A percentile compares a stretch with the other conserved stretches of the same genome.
Evolutionary conservation across 2,888 invertebrate genomes (phyloP).

Genomic region (Molorchus minor): DNA sequence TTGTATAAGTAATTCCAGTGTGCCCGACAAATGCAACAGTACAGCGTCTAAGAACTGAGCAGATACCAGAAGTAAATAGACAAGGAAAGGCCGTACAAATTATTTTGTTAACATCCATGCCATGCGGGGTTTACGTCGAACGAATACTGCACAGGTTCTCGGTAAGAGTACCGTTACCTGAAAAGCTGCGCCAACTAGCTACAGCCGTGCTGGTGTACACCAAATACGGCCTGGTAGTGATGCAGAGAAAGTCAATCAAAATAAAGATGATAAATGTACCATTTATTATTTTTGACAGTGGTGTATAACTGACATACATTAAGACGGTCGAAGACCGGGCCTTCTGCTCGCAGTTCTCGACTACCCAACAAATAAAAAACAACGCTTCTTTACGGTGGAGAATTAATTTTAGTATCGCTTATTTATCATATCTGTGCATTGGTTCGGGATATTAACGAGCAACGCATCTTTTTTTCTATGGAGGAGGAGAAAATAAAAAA

Average conservation of each 20-base stretch:
- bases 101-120: too few relatives aligned
- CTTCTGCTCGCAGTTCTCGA: slow-evolving; percentile 10
- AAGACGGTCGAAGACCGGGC: neutral
- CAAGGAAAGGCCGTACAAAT: too few relatives aligned
- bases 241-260: slow-evolving; percentile 27
- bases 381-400: slow-evolving; percentile 2
- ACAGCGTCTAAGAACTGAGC: too few relatives aligned
- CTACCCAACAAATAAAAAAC: slow-evolving; percentile 4
- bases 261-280: slow-evolving; percentile 32
- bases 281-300: slow-evolving; percentile 26
- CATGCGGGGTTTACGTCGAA: too few relatives aligned
- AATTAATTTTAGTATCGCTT: neutral
- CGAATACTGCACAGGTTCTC: too few relatives aligned
- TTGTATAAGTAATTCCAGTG: too few relatives aligned
- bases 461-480: too few relatives aligned
- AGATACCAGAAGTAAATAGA: too few relatives aligned
- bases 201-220: neutral
- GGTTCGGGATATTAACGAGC: too few relatives aligned
- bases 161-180: neutral
- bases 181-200: neutral
- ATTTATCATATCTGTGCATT: neutral
- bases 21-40: too few relatives aligned
- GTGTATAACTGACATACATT: slow-evolving; percentile 11
- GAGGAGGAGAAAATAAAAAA: too few relatives aligned
- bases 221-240: slow-evolving; percentile 5